A percentile compares a stretch with the other conserved stretches of the same genome.
These are phyloP conservation scores for Puma concolor DNA, from an alignment of 2,113 vertebrate genomes.

Conservation along the genomic window DNA sequence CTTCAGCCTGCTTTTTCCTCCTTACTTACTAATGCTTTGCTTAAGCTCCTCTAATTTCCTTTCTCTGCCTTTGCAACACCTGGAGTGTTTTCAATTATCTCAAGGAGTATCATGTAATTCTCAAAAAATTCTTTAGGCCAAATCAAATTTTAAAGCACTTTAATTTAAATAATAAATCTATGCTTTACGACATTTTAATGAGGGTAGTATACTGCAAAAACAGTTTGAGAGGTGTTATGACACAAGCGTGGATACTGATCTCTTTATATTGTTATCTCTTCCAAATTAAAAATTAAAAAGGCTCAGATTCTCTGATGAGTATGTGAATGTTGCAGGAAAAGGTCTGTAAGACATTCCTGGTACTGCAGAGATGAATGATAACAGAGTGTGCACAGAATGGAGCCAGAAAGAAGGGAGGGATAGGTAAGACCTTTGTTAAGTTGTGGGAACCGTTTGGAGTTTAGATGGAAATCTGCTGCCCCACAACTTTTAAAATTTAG, in stretches of 20 bases:
- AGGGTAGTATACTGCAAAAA: background rate
- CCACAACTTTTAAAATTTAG: background rate
- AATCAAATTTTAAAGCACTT: constrained; percentile 32
- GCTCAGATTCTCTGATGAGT: background rate
- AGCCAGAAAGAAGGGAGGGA: background rate
- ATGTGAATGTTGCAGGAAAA: background rate
- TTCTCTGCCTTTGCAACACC: background rate
- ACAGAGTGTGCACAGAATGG: background rate
- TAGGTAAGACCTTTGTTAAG: background rate
- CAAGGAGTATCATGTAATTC: background rate
- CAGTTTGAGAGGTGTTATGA: background rate
- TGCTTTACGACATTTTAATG: constrained; percentile 19
- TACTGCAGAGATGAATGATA: background rate
- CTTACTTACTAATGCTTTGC: background rate
- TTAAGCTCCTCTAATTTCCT: background rate
- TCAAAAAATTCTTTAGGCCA: background rate
- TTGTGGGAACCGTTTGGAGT: background rate
- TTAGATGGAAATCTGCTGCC: background rate
- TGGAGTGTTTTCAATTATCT: constrained; percentile 42
- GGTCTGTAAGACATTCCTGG: background rate
- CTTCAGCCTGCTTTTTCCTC: background rate
- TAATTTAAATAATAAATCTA: constrained; percentile 34
- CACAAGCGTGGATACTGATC: background rate
- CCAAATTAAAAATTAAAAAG: background rate
- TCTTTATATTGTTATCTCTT: background rate